These are phyloP conservation scores for Eurypyga helias DNA, from an alignment of 2,113 vertebrate species.

Conservation along the genomic window DNA sequence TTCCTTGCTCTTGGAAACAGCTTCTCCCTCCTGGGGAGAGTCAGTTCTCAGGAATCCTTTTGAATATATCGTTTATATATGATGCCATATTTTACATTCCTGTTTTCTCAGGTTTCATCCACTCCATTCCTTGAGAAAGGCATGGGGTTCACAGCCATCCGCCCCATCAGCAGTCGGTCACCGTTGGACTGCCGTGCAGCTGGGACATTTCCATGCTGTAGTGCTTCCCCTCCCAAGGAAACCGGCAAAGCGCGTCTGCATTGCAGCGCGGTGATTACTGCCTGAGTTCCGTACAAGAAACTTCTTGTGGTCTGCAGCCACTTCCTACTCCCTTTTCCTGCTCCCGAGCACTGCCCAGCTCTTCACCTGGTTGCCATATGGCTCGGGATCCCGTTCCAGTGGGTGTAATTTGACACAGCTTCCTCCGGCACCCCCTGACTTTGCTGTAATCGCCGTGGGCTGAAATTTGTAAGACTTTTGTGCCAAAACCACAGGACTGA, in stretches of 20 bases:
- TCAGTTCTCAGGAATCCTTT: background rate
- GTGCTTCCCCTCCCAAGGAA: background rate
- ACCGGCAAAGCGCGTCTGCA: rapidly evolving
- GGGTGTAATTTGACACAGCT: background rate
- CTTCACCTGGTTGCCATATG: background rate
- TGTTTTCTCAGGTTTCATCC: background rate
- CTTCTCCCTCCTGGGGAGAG: rapidly evolving
- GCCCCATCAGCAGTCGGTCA: rapidly evolving
- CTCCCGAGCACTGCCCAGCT: background rate
- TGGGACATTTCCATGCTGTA: rapidly evolving
- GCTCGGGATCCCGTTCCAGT: background rate
- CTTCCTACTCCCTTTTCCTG: background rate
- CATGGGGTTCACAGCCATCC: background rate
- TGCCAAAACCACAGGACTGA: background rate
- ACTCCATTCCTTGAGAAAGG: background rate
- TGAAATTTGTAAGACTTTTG: background rate
- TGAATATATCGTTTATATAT: rapidly evolving
- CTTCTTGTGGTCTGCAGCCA: background rate
- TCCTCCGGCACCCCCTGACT: background rate
- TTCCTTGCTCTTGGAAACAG: background rate
- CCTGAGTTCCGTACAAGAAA: background rate
- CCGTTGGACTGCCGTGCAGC: rapidly evolving
- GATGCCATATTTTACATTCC: background rate
- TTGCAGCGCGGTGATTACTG: rapidly evolving
- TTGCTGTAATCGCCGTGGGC: background rate